phyloP scores from a whole-genome alignment of 2,888 invertebrate genomes.

The Orgyia antiqua region DNA sequence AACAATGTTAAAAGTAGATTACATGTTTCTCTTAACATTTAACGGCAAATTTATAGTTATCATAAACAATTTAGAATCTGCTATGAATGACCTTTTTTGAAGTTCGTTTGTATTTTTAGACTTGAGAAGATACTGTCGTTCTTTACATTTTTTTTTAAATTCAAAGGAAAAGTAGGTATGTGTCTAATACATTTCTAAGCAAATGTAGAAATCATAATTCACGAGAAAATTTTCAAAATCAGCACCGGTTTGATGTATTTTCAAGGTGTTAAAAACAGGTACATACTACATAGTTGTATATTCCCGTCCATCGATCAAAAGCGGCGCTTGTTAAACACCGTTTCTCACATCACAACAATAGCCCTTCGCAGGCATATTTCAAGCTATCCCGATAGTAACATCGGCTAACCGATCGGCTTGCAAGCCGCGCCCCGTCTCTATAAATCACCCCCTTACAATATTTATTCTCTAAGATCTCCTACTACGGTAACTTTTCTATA shows the following conservation, averaged over 20 bases:
- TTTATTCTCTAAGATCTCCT: constrained; percentile 64
- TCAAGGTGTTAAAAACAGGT: constrained; percentile 52
- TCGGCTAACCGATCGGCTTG: constrained; percentile 61
- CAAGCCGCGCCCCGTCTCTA: constrained; percentile 55
- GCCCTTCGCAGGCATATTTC: constrained; percentile 73
- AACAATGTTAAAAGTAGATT: too few relatives aligned
- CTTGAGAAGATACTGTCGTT: too few relatives aligned
- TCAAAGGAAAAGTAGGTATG: too few relatives aligned
- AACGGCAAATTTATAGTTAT: too few relatives aligned
- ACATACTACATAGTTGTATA: constrained; percentile 40
- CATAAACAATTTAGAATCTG: too few relatives aligned
- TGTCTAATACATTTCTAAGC: too few relatives aligned
- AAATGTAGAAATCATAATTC: too few relatives aligned
- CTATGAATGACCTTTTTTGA: too few relatives aligned
- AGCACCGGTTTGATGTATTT: constrained; percentile 53
- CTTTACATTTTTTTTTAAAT: too few relatives aligned
- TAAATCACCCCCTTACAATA: constrained; percentile 76
- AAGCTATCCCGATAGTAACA: constrained; percentile 70
- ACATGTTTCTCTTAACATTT: too few relatives aligned
- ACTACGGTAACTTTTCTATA: constrained; percentile 46
- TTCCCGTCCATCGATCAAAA: constrained; percentile 60
- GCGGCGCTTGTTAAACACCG: constrained; percentile 72
- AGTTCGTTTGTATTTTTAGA: too few relatives aligned
- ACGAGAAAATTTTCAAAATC: constrained; percentile 30
- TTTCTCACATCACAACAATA: constrained; percentile 76